A percentile compares a stretch with the other conserved stretches of the same genome.
Evolutionary conservation across 2,888 invertebrate genomes (phyloP).

Genomic region (Acanthosoma haemorrhoidale): DNA sequence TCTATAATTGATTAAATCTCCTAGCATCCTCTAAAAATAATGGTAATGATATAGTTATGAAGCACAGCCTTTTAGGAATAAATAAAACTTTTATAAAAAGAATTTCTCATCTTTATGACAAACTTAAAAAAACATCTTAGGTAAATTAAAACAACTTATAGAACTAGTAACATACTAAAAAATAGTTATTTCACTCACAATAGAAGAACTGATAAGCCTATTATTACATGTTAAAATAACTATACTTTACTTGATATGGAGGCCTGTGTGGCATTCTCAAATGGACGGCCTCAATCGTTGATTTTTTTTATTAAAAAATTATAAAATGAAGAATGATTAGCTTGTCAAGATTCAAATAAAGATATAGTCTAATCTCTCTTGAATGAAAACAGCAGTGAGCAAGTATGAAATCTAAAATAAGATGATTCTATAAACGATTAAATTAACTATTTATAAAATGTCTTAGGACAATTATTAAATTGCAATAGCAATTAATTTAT

Average conservation of each 20-base stretch:
- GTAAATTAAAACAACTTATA: not conserved
- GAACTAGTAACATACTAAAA: not conserved
- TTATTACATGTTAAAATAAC: not conserved
- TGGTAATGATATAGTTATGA: too few species aligned
- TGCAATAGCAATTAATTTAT: not conserved
- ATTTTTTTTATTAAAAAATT: not conserved
- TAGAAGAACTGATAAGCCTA: not conserved
- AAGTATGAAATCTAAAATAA: not conserved
- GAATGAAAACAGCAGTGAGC: constrained; percentile 5
- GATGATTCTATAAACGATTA: not conserved
- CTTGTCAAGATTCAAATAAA: not conserved
- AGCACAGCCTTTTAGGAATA: constrained; percentile 10
- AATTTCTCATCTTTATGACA: too few species aligned
- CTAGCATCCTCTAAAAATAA: too few species aligned
- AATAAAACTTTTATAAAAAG: constrained; percentile 7
- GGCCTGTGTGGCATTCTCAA: constrained; percentile 18
- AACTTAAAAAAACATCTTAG: too few species aligned
- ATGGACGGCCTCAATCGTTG: constrained; percentile 25
- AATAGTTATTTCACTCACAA: not conserved
- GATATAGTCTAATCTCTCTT: constrained; percentile 15
- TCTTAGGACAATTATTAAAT: not conserved
- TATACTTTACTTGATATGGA: not conserved
- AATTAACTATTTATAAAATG: not conserved
- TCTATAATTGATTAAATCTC: too few species aligned
- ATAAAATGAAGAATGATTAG: not conserved